Conservation (phyloP, 2,888 invertebrate genomes). For the Congeria kusceri region DNA sequence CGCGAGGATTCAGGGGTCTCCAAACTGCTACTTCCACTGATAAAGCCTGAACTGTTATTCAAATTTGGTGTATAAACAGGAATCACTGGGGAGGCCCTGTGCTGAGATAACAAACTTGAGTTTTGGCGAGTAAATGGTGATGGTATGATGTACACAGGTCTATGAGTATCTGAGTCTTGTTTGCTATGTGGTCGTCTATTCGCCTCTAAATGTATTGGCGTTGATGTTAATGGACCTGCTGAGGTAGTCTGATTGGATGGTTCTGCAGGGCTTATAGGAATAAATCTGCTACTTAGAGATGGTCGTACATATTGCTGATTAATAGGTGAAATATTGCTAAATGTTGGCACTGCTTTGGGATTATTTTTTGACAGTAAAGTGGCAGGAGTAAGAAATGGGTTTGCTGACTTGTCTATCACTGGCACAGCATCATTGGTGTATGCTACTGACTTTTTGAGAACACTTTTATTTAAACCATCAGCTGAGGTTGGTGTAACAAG, state of each 20-base stretch:
- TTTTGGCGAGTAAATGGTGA: slow-evolving; percentile 53
- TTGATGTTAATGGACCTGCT: slow-evolving; percentile 49
- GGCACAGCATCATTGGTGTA: slow-evolving; percentile 62
- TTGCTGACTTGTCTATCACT: slow-evolving; percentile 27
- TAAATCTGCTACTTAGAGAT: slow-evolving; percentile 17
- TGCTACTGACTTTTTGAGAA: slow-evolving; percentile 34
- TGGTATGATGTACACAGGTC: slow-evolving; percentile 58
- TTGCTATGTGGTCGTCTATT: slow-evolving; percentile 42
- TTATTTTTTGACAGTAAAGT: slow-evolving; percentile 38
- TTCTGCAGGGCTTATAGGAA: slow-evolving; percentile 35
- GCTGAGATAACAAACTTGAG: background rate
- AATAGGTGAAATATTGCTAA: slow-evolving; percentile 60
- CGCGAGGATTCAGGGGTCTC: slow-evolving; percentile 52
- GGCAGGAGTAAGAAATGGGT: slow-evolving; percentile 21
- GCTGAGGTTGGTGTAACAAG: slow-evolving; percentile 46
- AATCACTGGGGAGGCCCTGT: slow-evolving; percentile 3
- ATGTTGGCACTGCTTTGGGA: slow-evolving; percentile 62
- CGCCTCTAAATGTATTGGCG: slow-evolving; percentile 39
- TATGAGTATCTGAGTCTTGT: slow-evolving; percentile 51
- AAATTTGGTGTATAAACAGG: slow-evolving; percentile 15
- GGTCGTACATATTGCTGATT: slow-evolving; percentile 26
- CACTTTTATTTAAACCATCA: slow-evolving; percentile 13
- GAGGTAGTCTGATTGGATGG: slow-evolving; percentile 10
- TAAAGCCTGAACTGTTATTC: slow-evolving; percentile 63
- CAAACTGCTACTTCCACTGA: slow-evolving; percentile 57